Evolutionary conservation across 2,888 invertebrate species (phyloP).

Genomic region (Andrena fulva): DNA sequence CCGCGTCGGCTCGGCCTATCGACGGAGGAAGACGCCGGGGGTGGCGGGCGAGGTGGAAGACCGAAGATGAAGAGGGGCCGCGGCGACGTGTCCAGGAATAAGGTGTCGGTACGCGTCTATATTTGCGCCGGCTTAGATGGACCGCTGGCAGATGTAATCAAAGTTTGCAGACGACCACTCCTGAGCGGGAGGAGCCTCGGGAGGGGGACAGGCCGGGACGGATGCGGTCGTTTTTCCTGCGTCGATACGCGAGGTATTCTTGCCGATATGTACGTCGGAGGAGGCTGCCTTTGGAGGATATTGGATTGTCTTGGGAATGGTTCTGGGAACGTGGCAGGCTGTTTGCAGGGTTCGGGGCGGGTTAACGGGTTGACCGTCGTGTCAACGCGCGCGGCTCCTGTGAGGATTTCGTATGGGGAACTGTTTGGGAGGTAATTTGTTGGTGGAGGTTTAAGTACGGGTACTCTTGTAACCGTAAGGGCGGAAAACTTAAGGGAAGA

Average conservation of each 20-base stretch:
- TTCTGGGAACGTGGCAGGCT: not conserved
- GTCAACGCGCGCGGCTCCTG: no score
- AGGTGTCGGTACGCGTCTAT: slow-evolving; percentile 63
- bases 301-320: slow-evolving; percentile 13
- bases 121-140: slow-evolving; percentile 64
- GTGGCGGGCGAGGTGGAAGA: not conserved
- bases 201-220: slow-evolving; percentile 72
- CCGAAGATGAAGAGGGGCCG: slow-evolving; percentile 14
- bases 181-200: slow-evolving; percentile 46
- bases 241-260: slow-evolving; percentile 35
- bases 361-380: no score
- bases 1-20: slow-evolving; percentile 28
- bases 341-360: no score
- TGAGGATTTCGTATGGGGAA: no score
- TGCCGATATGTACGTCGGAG: not conserved
- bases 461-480: no score
- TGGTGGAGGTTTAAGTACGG: no score
- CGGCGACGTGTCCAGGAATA: slow-evolving; percentile 61
- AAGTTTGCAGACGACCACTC: slow-evolving; percentile 81
- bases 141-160: slow-evolving; percentile 79
- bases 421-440: no score
- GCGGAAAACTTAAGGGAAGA: no score
- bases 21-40: slow-evolving; percentile 5
- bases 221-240: slow-evolving; percentile 64
- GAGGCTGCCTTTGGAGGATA: not conserved